Base-by-base conservation (phyloP, 53 echinoderm and acorn worm genomes). In the Apostichopus leukothele region DNA sequence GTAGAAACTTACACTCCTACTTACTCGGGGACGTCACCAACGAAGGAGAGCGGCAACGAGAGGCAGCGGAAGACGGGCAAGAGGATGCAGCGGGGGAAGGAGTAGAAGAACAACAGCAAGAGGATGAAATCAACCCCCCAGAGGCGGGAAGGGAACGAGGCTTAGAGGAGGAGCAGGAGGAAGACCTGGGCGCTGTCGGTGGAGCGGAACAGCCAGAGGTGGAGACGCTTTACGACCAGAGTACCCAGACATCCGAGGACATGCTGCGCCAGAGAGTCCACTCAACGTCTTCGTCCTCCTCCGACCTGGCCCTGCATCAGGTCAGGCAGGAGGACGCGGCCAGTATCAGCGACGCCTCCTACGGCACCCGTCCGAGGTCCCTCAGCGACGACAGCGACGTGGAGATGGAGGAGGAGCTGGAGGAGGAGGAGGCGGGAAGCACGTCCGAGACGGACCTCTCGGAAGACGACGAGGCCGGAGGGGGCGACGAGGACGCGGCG, bases 1-100 rank as follows among this genome's bases (percentile, higher is more conserved):
- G 9, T 77, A 99, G 99, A 71, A 92, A 99, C 85, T 88, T 99
- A 76, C 84, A 93, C 23, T 99, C 99, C n/a, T 99, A 99, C 59
- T 89, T 99, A 21, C 93, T 99, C 22, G 99, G 99, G 57, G 99
- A 99, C 88, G 93, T 92, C n/a, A 91, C 94, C 14, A 50, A 88
- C 11, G 73, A 89, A 14, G 54, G 20, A 91, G 92, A 91, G 21
- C 93, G 92, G 52, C 90, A 90, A 51, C 75, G 53, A 60, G 92
- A 79, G 11, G 91, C 73, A 39, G 87, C 14, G 21, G 90, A 88
- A 9, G 89, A 83, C 55, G 90, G 63, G 39, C 39, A 3, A 39
- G 63, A 63, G 63, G 14, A 63, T 63, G 39, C 39, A 39, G 39
- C 39, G 50, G 92, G 75, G 11, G 39, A 39, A 39, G 39, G 3